Evolutionary conservation across 1,140 invertebrate species (phyloP).

Genomic region (Micrasema longulum): DNA sequence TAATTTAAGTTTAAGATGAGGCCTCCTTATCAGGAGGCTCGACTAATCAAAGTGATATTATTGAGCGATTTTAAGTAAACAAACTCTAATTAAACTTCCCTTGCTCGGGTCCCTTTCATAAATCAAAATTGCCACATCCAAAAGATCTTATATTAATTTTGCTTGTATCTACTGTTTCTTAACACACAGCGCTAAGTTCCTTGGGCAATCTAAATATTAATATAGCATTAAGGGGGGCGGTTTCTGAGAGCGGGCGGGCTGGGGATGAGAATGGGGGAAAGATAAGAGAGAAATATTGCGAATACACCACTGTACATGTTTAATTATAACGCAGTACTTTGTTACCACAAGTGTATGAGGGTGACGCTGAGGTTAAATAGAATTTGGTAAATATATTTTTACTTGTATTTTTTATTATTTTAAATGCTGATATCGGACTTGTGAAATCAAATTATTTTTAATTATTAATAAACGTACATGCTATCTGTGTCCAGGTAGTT

Average conservation of each 20-base stretch:
- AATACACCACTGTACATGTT: slow-evolving; percentile 37
- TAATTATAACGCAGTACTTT: slow-evolving; percentile 34
- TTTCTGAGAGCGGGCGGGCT: not conserved
- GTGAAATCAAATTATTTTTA: too few relatives aligned
- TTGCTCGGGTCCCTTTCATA: slow-evolving; percentile 16
- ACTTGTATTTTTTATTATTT: too few relatives aligned
- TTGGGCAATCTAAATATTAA: slow-evolving; percentile 36
- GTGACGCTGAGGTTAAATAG: not conserved
- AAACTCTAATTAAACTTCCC: slow-evolving; percentile 20
- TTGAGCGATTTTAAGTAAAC: slow-evolving; percentile 16
- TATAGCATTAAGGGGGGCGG: slow-evolving; percentile 29
- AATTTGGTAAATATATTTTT: too few relatives aligned
- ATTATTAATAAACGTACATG: too few relatives aligned
- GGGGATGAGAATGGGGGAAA: not conserved
- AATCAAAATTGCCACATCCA: slow-evolving; percentile 13
- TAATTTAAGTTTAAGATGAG: too few relatives aligned
- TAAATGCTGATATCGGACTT: too few relatives aligned
- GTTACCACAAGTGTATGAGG: slow-evolving; percentile 19
- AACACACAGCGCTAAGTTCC: slow-evolving; percentile 23
- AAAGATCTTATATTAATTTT: slow-evolving; percentile 24
- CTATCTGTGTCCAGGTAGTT: too few relatives aligned
- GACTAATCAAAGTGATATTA: slow-evolving; percentile 17
- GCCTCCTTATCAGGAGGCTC: too few relatives aligned
- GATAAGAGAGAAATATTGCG: slow-evolving; percentile 38
- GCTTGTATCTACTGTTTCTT: slow-evolving; percentile 29